These are phyloP conservation scores for Ooceraea biroi DNA, from an alignment of 1,140 invertebrate species.

Conservation along the genomic window DNA sequence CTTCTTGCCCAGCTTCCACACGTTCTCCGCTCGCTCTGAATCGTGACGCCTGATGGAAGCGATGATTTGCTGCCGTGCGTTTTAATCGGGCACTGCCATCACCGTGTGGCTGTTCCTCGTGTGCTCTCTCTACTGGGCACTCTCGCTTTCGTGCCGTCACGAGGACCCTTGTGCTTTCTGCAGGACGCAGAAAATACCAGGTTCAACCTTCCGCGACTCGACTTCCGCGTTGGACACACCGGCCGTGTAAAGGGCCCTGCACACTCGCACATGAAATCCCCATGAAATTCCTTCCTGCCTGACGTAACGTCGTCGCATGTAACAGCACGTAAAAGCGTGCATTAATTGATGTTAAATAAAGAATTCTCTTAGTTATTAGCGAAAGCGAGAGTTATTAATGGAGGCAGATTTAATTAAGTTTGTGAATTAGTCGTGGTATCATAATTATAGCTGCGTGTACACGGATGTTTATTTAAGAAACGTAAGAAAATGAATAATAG, in stretches of 20 bases:
- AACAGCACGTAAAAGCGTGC: not conserved
- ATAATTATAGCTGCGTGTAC: too few species aligned
- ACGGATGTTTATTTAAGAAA: too few species aligned
- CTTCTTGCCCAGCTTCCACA: slow-evolving; percentile 1
- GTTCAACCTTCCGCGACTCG: slow-evolving; percentile 41
- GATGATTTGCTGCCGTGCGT: slow-evolving; percentile 67
- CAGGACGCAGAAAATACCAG: slow-evolving; percentile 25
- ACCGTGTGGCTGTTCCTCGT: slow-evolving; percentile 53
- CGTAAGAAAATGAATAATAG: too few species aligned
- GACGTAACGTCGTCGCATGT: not conserved
- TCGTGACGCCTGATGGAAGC: slow-evolving; percentile 43
- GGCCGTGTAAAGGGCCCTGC: slow-evolving; percentile 37
- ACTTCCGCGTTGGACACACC: slow-evolving; percentile 46
- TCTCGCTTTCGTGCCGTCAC: slow-evolving; percentile 62
- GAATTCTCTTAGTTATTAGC: too few species aligned
- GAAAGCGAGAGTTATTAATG: too few species aligned
- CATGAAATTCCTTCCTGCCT: not conserved
- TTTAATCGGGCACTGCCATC: slow-evolving; percentile 66
- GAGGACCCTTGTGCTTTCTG: slow-evolving; percentile 19
- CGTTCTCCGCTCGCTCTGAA: slow-evolving; percentile 17
- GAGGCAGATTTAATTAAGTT: too few species aligned
- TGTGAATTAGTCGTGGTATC: too few species aligned
- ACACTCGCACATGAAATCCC: not conserved
- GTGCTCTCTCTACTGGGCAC: slow-evolving; percentile 41
- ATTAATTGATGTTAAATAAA: not conserved